Evolutionary conservation across 2,888 invertebrate genomes (phyloP), one percentile per base, ranked within the genome.

Genomic region (Pecten maximus): DNA sequence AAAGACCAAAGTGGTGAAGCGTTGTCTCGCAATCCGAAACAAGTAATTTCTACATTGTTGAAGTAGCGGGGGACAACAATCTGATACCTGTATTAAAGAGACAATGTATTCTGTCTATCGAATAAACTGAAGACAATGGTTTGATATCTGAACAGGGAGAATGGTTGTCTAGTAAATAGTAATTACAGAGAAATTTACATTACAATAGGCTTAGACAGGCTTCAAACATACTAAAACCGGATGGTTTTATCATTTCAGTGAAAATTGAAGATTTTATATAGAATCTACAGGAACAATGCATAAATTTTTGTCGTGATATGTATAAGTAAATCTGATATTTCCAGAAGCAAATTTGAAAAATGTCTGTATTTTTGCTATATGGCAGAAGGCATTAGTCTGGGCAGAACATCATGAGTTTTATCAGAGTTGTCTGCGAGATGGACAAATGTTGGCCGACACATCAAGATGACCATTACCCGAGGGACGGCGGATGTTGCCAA

Each of bases 401-500:
- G 74, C 74, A 35, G 23, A 35, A 16, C 28, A 28, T 74, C 74
- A 74, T 6, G 74, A 74, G 74, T 35, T 74, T 74, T 74, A 74
- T 74, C 74, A 10, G 74, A 74, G 74, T 74, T 74, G 74, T 74
- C 74, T 74, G 74, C 35, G 35, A 74, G 74, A 74, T 74, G 74
- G 74, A 74, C 74, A 74, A 74, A 74, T 12, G 74, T 74, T 35
- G 74, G 74, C 23, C 35, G 74, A 74, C 74, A 74, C 74, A 74
- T 74, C 74, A 35, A 74, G 74, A 74, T 74, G 74, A 74, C 74
- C 74, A 28, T 74, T 74, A 74, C 74, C 74, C 74, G 6, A 6
- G 74, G 74, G 74, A 74, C 74, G 74, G 35, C 74, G 28, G 74
- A 74, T 74, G 74, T 74, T 74, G 35, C 74, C 74, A 74, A 74